Evolutionary conservation across 2,888 invertebrate genomes (phyloP), one percentile per base, ranked within the genome.

Genomic region (Agrochola lychnidis): DNA sequence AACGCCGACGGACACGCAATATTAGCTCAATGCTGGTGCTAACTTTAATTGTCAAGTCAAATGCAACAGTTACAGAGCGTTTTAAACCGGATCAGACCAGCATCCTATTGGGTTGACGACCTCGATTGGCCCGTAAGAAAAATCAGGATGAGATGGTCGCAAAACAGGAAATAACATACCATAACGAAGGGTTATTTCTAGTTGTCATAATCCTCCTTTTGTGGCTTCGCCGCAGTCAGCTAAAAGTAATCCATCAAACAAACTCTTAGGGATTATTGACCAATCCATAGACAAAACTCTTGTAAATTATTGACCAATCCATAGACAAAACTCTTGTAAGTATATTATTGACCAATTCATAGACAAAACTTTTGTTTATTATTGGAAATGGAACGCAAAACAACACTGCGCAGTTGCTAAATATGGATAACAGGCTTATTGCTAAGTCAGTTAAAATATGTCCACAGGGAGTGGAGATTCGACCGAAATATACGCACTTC

Each of bases 401-500:
- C 67, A 70, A 81, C 53, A 45, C 19, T 36, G 48, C 57, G 42
- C 19, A 67, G 40, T 62, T 70, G 53, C 69, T 68, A 82, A 78
- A 79, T 81, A 70, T 59, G n/a, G 57, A 70, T 36, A 73, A 59
- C 48, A 53, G 64, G 61, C 67, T 79, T 70, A 66, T 69, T 61
- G 22, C 69, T 69, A 69, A 72, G 61, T 66, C 69, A 70, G 12
- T 78, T 61, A 70, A 68, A n/a, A 72, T 66, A 70, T 57, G 64
- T 70, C 77, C 36, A 51, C 53, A 22, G 81, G 70, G 81, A 78
- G 53, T 56, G 62, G 66, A 56, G 30, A 53, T 51, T 72, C 10
- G 62, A 70, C n/a, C 40, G 57, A 79, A 73, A 73, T 78, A 79
- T 57, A 57, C 73, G 56, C 69, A 83, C 67, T 70, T 81, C 73